These are phyloP conservation scores for Candoia aspera DNA, from an alignment of 2,113 vertebrate species.

Conservation along the genomic window DNA sequence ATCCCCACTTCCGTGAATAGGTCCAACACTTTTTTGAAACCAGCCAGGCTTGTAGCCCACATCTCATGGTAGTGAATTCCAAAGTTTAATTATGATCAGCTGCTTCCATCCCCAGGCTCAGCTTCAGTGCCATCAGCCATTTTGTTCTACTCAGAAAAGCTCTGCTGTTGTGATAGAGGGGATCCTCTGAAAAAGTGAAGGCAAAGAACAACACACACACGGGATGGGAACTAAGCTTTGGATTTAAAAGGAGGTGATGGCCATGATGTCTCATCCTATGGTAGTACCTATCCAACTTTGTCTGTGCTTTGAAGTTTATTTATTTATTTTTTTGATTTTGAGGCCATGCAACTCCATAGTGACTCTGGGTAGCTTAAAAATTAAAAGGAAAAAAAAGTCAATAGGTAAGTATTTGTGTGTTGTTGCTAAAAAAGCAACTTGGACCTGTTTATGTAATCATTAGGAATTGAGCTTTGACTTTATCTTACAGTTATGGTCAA, in stretches of 20 bases:
- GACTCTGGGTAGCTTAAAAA: neutral
- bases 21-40: neutral
- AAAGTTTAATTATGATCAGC: neutral
- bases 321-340: neutral
- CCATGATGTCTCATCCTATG: neutral
- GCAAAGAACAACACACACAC: neutral
- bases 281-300: neutral
- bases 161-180: too few relatives aligned
- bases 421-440: neutral
- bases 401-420: neutral
- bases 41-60: neutral
- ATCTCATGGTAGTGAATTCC: neutral
- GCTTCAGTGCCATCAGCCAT: neutral
- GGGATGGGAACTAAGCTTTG: neutral
- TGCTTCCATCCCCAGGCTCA: neutral
- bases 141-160: neutral
- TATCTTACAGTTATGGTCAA: neutral
- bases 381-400: neutral
- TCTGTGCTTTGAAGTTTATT: neutral
- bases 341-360: neutral
- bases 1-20: neutral
- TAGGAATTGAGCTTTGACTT: neutral
- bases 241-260: neutral
- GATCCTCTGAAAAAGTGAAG: neutral
- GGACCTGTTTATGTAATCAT: neutral